These are phyloP conservation scores for Microcebus murinus DNA, from an alignment of 2,113 vertebrate genomes.

Conservation along the genomic window DNA sequence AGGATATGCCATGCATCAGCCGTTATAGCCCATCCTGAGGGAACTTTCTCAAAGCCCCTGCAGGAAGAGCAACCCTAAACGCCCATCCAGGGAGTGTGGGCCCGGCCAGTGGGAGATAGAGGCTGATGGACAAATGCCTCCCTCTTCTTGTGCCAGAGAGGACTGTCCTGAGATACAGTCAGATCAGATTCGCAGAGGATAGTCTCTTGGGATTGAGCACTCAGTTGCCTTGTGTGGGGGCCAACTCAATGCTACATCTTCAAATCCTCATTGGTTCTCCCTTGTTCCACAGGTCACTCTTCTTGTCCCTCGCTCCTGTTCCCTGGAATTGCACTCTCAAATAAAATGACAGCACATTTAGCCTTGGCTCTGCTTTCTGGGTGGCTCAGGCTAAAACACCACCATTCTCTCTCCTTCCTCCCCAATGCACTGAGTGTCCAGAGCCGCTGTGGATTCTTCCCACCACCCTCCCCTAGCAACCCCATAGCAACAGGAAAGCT, in stretches of 20 bases:
- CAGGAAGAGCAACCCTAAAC: neutral
- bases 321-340: neutral
- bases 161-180: neutral
- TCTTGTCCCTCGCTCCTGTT: neutral
- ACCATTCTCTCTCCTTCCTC: neutral
- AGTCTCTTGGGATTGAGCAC: neutral
- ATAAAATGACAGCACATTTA: neutral
- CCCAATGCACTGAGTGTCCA: neutral
- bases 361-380: neutral
- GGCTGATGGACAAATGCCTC: neutral
- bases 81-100: too few relatives aligned
- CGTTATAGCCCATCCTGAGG: neutral
- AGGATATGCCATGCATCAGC: neutral
- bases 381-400: neutral
- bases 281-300: accelerated
- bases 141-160: neutral
- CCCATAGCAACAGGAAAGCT: neutral
- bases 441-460: neutral
- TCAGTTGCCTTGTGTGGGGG: neutral
- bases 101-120: neutral
- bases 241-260: neutral
- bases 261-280: neutral
- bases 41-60: neutral
- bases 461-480: neutral
- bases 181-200: neutral